These are phyloP conservation scores for Aricia artaxerxes DNA, from an alignment of 2,888 invertebrate genomes.

Conservation along the genomic window DNA sequence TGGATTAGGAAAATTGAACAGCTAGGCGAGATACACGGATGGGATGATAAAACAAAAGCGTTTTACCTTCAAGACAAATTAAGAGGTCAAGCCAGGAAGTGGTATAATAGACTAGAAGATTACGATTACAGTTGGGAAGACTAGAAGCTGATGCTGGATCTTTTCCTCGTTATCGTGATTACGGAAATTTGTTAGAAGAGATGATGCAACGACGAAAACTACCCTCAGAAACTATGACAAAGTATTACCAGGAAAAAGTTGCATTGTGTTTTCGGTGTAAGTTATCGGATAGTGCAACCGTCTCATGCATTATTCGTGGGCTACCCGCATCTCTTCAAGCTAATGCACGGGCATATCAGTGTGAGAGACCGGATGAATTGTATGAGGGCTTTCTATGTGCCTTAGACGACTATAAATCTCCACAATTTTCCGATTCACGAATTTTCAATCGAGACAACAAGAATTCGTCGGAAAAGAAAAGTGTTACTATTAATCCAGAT, in stretches of 20 bases:
- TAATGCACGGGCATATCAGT: conserved; percentile 43
- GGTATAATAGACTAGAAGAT: conserved; percentile 36
- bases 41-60: conserved; percentile 42
- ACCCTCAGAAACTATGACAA: too few relatives aligned
- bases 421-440: neutral
- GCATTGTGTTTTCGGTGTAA: conserved; percentile 44
- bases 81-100: conserved; percentile 44
- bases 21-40: conserved; percentile 42
- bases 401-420: conserved; percentile 42
- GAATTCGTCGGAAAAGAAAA: neutral
- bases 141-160: too few relatives aligned
- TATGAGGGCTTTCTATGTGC: conserved; percentile 43
- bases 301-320: conserved; percentile 46
- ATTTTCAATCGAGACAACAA: neutral
- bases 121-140: too few relatives aligned
- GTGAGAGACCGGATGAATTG: conserved; percentile 42
- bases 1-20: conserved; percentile 44
- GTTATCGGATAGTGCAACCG: conserved; percentile 40
- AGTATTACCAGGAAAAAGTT: too few relatives aligned
- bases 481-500: neutral
- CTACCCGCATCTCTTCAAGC: conserved; percentile 41
- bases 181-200: too few relatives aligned
- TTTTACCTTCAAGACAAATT: conserved; percentile 43
- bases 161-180: too few relatives aligned
- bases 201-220: too few relatives aligned